Conservation (phyloP, 2,888 invertebrate species). For the Vanessa cardui region DNA sequence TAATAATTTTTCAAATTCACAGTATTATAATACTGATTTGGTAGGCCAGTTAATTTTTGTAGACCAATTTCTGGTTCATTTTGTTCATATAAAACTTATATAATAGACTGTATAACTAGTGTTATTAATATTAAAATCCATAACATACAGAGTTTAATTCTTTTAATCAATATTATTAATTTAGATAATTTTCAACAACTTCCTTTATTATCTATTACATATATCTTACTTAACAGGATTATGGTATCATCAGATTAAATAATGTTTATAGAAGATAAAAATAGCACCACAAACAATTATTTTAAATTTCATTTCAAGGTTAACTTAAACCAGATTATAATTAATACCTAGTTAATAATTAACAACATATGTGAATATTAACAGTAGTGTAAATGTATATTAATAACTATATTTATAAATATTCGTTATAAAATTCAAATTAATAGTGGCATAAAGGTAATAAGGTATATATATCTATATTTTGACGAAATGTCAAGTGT, state of each 20-base stretch:
- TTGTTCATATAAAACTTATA: no score
- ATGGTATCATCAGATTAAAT: neutral
- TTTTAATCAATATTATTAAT: no score
- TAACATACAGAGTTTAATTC: no score
- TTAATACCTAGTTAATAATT: neutral
- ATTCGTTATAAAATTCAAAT: neutral
- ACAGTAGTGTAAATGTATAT: neutral
- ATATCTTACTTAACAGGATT: neutral
- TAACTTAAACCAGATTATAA: neutral
- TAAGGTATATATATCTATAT: neutral
- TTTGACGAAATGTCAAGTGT: constrained; percentile 6
- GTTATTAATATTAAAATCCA: no score
- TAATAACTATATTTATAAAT: no score
- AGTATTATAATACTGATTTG: no score
- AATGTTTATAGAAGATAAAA: constrained; percentile 1
- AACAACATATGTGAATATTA: neutral
- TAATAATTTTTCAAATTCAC: no score
- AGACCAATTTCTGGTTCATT: no score
- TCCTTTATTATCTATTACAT: neutral
- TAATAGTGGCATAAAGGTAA: neutral
- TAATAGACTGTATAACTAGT: no score
- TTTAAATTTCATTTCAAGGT: neutral
- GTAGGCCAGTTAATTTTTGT: no score
- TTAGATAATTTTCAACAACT: no score
- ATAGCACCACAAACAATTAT: neutral